Percentiles rank a stretch among this genome's conserved stretches.
These are phyloP conservation scores for Hydrozoanthus tunicans DNA, from an alignment of 64 coral and sea anemone species.

Conservation along the genomic window DNA sequence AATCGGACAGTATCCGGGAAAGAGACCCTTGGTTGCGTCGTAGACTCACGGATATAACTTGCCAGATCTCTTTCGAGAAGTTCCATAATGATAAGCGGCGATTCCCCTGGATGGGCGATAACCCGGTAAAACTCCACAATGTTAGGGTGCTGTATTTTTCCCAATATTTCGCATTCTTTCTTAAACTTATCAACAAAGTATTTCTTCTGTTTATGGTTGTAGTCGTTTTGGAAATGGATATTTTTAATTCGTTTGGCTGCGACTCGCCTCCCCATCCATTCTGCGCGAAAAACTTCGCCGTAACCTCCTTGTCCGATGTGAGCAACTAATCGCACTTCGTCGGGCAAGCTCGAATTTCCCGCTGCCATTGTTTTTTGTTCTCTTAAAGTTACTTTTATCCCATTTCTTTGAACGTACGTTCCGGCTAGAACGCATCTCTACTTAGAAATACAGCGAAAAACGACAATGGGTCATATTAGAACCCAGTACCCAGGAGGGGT, in stretches of 20 bases:
- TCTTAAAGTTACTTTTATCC: neutral
- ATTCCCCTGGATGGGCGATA: slow-evolving; percentile 41
- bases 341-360: slow-evolving; percentile 58
- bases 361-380: neutral
- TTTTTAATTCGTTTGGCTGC: slow-evolving; percentile 75
- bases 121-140: slow-evolving; percentile 78
- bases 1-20: slow-evolving; percentile 71
- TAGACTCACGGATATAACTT: slow-evolving; percentile 47
- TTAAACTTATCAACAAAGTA: slow-evolving; percentile 67
- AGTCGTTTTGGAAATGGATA: slow-evolving; percentile 64
- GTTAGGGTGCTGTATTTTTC: slow-evolving; percentile 61
- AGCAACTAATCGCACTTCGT: slow-evolving; percentile 59
- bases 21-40: slow-evolving; percentile 36
- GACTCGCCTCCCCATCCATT: slow-evolving; percentile 61
- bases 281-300: slow-evolving; percentile 77
- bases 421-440: neutral
- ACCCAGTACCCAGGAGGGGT: neutral
- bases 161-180: slow-evolving; percentile 65
- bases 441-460: slow-evolving; percentile 18
- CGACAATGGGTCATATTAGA: neutral
- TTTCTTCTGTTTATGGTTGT: slow-evolving; percentile 54
- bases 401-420: slow-evolving; percentile 16
- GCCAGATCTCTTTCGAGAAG: slow-evolving; percentile 60
- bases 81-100: slow-evolving; percentile 81
- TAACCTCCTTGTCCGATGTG: slow-evolving; percentile 74